Evolutionary conservation across 1,140 invertebrate species (phyloP), one percentile per base, ranked within the genome.

Genomic region (Heliothis virescens): DNA sequence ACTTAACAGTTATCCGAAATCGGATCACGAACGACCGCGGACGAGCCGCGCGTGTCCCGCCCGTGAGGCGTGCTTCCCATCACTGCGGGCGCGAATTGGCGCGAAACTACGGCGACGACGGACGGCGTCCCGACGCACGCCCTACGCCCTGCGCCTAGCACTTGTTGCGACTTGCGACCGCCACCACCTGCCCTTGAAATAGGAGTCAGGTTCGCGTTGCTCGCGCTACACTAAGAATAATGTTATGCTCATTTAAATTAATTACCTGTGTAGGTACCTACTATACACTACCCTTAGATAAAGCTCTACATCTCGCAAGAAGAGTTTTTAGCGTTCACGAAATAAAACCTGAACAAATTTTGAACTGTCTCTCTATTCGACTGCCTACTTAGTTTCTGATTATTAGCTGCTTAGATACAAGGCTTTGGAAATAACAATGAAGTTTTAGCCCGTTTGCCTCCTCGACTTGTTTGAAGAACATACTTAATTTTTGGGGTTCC

Each of bases 81-180:
- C 87, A 94, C 92, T 94, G 92, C 88, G 83, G 87, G 83, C 84
- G 82, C 83, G 86, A 86, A 82, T 90, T 90, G 90, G 87, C 91
- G 91, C 91, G 90, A 92, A 92, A 89, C 84, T 81, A 78, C 85
- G 60, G 79, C 84, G 74, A 13, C 75, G 67, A 52, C 83, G 80
- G 67, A 55, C 82, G 80, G 69, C 81, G 77, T 83, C 81, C 78
- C 50, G 89, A 90, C 21, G 21, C 85, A 81, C 87, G 85, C 85
- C 88, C 85, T 89, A 90, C 86, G 83, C 86, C 87, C 86, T 86
- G 89, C 89, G 84, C 74, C 63, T 74, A 76, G 73, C 89, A 92
- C 90, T 93, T 93, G 92, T 91, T 91, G 90, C 90, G 85, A 82
- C 74, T 71, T 34, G 18, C 82, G 74, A 82, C 82, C 82, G 73